Percentiles rank a stretch among this genome's conserved stretches.
Conservation (phyloP, 2,797 vertebrate species). For the Toxotes lorentzi region DNA sequence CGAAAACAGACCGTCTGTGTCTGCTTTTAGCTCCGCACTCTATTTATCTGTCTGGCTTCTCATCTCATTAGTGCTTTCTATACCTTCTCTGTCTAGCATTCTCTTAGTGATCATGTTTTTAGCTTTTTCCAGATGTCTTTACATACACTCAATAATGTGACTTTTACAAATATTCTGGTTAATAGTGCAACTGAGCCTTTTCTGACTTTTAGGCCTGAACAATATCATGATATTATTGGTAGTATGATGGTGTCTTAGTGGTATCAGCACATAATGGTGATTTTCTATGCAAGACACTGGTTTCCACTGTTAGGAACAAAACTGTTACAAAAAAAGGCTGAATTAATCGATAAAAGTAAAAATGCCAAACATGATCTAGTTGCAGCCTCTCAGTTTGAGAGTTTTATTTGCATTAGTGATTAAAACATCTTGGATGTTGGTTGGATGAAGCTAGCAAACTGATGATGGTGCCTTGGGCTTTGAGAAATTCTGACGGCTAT, state of each 20-base stretch:
- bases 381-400: no score
- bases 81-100: not conserved
- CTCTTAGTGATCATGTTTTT: not conserved
- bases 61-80: not conserved
- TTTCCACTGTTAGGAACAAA: no score
- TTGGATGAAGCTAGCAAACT: no score
- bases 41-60: conserved; percentile 3
- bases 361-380: no score
- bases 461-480: no score
- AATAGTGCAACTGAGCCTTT: no score
- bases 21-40: conserved; percentile 16
- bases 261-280: not conserved
- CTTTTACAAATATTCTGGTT: not conserved
- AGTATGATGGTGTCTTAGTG: not conserved
- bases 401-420: no score
- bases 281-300: no score
- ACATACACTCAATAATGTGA: not conserved
- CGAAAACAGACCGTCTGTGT: not conserved
- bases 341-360: no score
- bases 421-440: no score
- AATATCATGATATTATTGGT: not conserved
- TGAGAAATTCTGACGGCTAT: no score
- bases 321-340: no score
- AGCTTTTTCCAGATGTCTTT: not conserved
- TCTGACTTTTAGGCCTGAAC: not conserved